Base-by-base conservation (phyloP, 2,113 vertebrate species). In the Tapirus terrestris region DNA sequence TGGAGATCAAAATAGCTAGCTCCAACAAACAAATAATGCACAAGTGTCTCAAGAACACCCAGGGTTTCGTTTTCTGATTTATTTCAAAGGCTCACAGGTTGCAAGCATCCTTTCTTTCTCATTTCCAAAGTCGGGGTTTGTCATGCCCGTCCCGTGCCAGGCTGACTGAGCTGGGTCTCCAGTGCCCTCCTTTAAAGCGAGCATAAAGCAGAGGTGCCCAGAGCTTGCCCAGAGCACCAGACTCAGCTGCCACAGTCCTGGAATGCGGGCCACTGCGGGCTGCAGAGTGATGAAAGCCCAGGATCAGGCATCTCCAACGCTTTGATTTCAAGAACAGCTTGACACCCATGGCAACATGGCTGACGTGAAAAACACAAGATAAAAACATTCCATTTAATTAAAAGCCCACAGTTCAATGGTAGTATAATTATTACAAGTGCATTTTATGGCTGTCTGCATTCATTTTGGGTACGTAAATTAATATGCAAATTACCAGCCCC, bases 301-400 rank as follows among this genome's bases (percentile, higher is more conserved):
- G 61, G 60, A 91, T 86, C 94, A 89, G 65, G 81, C 97, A 89
- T 95, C 95, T 84, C 96, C 72, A 91, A 92, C 0, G 82, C 97
- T 98, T 98, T 98, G 97, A 98, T 98, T 97, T 98, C 92, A 97
- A 96, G 81, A 98, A 97, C 95, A 98, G 97, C 96, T 97, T 98
- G 97, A 98, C 95, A 98, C 91, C 95, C 96, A 93, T 95, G 96
- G 96, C 97, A 98, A 98, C 94, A 18, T 94, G 95, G 94, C 85
- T 96, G 97, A 98, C 80, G 18, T 97, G 95, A 79, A 97, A 97
- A 97, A 97, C 95, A 96, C 88, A 93, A 96, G 96, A 98, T 97
- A 97, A 98, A 98, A 98, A 98, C 97, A 98, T 98, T 97, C 97
- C 80, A 75, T 96, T 97, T 98, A 98, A 98, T 98, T 98, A 98